Evolutionary conservation across 2,888 invertebrate genomes (phyloP), one percentile per base, ranked within the genome.

Genomic region (Hypolimnas misippus): DNA sequence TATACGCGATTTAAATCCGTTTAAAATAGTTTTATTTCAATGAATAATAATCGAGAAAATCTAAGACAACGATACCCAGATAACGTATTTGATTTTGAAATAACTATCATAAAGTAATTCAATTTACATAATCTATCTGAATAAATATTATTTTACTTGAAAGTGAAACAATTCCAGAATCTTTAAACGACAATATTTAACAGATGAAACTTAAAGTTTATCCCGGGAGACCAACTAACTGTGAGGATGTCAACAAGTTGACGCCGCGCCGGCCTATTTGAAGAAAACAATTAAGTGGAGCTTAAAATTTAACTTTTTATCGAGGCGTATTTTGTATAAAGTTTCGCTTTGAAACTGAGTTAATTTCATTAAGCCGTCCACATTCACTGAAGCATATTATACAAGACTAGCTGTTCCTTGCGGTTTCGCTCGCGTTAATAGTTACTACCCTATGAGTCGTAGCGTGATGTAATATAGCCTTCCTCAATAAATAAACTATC

Each of bases 191-290:
- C 33, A 33, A 21, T 42, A 29, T 16, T 40, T 25, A n/a, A 42
- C 38, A 38, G 38, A 49, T 38, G 38, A 40, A 57, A 57, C 12
- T 44, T 17, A 12, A 40, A 54, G n/a, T 54, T 57, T 50, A 57
- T 57, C 50, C 38, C 10, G 10, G 12, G 25, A 40, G 38, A 6
- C 5, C 46, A 50, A 57, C 57, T 57, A 4, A 33, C 33, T 57
- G 17, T 21, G 25, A 40, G 14, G 14, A 40, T 16, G 49, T 49
- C 29, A 29, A 49, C 49, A 29, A 49, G 49, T 49, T 49, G 29
- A 14, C 49, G 25, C 19, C 7, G 16, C 8, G 14, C 46, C n/a
- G 25, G 25, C 49, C 0, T 7, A 14, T 25, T 29, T 25, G 25
- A 49, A 25, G 25, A 29, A 49, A 14, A 29, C n/a, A 8, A 14